Conservation (phyloP, 1,140 invertebrate species). For the Bathynomus jamesi region DNA sequence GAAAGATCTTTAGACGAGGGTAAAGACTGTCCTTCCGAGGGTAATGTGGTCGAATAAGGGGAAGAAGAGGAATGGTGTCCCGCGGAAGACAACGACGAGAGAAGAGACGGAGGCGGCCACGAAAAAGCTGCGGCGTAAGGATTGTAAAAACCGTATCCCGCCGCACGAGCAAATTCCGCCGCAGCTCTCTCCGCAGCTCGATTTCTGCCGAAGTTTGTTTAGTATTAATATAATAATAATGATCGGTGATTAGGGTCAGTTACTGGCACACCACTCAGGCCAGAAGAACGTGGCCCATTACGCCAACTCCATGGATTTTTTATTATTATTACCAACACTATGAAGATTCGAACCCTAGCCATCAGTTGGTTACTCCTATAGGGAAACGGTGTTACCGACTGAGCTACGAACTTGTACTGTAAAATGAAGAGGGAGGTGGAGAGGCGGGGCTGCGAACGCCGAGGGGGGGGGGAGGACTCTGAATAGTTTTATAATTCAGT, state of each 20-base stretch:
- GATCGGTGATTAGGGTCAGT: background rate
- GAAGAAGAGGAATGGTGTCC: conserved; percentile 22
- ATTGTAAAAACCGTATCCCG: conserved; percentile 74
- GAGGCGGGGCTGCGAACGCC: too few species aligned
- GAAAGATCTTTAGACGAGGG: background rate
- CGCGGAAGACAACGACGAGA: conserved; percentile 21
- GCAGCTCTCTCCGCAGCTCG: conserved; percentile 85
- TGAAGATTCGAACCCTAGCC: too few species aligned
- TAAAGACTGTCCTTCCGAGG: background rate
- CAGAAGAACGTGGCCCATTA: too few species aligned
- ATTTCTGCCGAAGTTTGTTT: conserved; percentile 56
- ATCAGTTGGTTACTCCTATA: too few species aligned
- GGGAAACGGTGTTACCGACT: too few species aligned
- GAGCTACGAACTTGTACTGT: too few species aligned
- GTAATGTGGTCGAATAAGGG: background rate
- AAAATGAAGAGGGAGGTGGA: too few species aligned
- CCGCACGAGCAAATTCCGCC: conserved; percentile 82
- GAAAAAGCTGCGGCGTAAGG: conserved; percentile 40
- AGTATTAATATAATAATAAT: background rate
- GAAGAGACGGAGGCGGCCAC: conserved; percentile 40
- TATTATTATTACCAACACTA: too few species aligned
- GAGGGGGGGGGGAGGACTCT: too few species aligned
- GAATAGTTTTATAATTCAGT: too few species aligned
- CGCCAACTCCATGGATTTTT: background rate
- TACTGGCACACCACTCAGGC: background rate